Percentiles rank a stretch among this genome's conserved stretches.
phyloP scores from a whole-genome alignment of 2,797 vertebrate species.

The Acanthornis magna region DNA sequence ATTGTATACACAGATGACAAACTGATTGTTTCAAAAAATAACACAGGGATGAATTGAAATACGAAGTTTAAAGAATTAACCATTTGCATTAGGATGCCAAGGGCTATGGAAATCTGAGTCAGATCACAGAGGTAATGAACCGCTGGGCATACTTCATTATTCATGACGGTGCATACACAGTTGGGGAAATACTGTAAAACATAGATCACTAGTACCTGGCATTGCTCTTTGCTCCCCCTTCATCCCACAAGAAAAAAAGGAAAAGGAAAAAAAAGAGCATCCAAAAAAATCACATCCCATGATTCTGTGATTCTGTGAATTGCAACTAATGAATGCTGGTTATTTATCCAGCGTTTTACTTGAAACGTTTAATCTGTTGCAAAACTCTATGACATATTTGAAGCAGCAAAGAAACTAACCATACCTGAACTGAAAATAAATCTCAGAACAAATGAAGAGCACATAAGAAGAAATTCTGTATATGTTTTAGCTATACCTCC shows the following conservation, averaged over 20 bases:
- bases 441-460: neutral
- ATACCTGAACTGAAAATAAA: neutral
- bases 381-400: neutral
- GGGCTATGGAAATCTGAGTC: neutral
- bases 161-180: neutral
- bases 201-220: neutral
- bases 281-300: neutral
- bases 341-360: neutral
- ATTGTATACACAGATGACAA: constrained; percentile 37
- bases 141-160: neutral
- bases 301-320: neutral
- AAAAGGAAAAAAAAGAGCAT: neutral
- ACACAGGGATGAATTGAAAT: neutral
- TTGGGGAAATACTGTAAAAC: neutral
- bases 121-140: neutral
- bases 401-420: neutral
- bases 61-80: constrained; percentile 19
- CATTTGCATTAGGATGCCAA: neutral
- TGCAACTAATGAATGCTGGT: neutral
- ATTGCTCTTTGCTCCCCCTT: fast-evolving
- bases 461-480: neutral
- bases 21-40: constrained; percentile 42
- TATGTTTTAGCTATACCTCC: neutral
- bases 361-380: neutral
- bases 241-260: fast-evolving